Base-by-base conservation (phyloP, 2,888 invertebrate genomes). In the Eupithecia abbreviata region DNA sequence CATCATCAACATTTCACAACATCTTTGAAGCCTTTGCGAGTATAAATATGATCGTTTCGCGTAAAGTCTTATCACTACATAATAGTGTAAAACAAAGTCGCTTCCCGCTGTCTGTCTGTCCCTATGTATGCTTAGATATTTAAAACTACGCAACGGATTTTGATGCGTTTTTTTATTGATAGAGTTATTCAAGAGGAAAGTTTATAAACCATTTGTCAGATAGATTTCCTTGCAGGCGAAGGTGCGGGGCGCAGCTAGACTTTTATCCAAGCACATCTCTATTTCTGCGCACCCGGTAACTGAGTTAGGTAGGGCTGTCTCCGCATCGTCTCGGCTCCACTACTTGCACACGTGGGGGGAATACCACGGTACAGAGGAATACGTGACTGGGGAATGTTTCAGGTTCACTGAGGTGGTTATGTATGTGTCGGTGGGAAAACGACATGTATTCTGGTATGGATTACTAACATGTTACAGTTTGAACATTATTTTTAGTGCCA, bases 281-380 rank as follows among this genome's bases (percentile, higher is more conserved):
- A 77, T 67, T 65, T 47, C 55, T n/a, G 75, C 71, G 75, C 68
- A 43, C 72, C 43, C 73, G 80, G 71, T 77, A 83, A 83, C 79
- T 81, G 74, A 83, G 79, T 81, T 80, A 84, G 77, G 73, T 80
- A 84, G 77, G 73, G 72, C 70, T 75, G 82, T 81, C 81, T 81
- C 9, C 13, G 79, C 69, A 1, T n/a, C n/a, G 66, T 69, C 78
- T 79, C 68, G 55, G 76, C 30, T 30, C 66, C 6, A 42, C 13
- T 15, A 41, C 42, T 42, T 66, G 15, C 13, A 66, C 15, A 42
- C 66, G 66, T 15, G 66, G 66, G 15, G 66, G 42, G 15, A 66
- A 66, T 42, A 66, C 55, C 41, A 15, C 6, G 2, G 15, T 42
- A 10, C 66, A 66, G 42, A 55, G 51, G 55, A 74, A 72, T 71